A percentile compares a stretch with the other conserved stretches of the same genome.
Evolutionary conservation across 2,797 vertebrate genomes (phyloP).

Genomic region (Pristis pectinata): DNA sequence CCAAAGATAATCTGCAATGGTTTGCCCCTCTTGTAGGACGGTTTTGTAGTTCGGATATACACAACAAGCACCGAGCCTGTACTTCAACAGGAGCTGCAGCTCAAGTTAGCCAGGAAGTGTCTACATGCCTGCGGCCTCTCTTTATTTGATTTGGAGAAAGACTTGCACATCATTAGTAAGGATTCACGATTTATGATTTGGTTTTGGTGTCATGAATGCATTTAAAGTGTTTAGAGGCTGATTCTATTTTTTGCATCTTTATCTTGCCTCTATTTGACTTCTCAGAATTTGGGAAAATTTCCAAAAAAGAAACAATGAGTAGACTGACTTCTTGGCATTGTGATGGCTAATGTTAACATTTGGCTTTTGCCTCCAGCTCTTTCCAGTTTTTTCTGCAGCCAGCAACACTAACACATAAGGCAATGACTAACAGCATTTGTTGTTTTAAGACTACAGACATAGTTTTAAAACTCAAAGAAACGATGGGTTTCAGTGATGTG

Average conservation of each 20-base stretch:
- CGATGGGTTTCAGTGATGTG: too few species aligned
- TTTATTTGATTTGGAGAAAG: slow-evolving; percentile 94
- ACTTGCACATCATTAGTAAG: slow-evolving; percentile 98
- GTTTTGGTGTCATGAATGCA: neutral
- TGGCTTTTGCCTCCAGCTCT: neutral
- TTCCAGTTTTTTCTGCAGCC: neutral
- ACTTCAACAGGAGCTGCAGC: slow-evolving; percentile 93
- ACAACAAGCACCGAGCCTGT: slow-evolving; percentile 88
- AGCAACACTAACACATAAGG: neutral
- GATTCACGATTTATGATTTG: slow-evolving; percentile 13
- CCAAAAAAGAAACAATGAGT: neutral
- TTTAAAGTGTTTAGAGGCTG: neutral
- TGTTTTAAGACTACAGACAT: neutral
- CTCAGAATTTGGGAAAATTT: neutral
- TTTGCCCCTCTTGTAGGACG: slow-evolving; percentile 69
- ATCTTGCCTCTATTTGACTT: neutral
- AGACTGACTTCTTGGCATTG: neutral
- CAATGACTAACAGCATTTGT: neutral
- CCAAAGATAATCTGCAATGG: neutral
- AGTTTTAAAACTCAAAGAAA: neutral
- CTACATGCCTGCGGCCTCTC: slow-evolving; percentile 97
- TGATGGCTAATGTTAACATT: neutral
- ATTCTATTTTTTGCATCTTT: neutral
- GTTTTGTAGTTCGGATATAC: slow-evolving; percentile 96
- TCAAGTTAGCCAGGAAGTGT: slow-evolving; percentile 96